Evolutionary conservation across 2,888 invertebrate species (phyloP), one percentile per base, ranked within the genome.

Genomic region (Eurois occulta): DNA sequence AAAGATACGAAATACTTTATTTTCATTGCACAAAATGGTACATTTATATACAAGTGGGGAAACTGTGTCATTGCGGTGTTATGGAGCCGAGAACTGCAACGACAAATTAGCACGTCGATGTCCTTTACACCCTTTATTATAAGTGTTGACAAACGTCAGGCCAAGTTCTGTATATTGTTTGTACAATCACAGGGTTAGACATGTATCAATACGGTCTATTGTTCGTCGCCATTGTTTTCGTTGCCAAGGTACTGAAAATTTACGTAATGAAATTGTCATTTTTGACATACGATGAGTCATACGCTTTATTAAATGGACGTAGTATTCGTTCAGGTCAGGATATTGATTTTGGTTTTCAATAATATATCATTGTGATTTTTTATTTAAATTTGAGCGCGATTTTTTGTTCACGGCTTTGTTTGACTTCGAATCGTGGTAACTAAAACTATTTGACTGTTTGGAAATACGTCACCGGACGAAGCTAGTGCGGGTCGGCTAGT

Each of bases 121-220:
- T 55, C 55, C n/a, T 55, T 55, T 55, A 55, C 55, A n/a, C 55
- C n/a, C 11, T 55, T 55, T n/a, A 55, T n/a, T 52, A 10, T 18
- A 18, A 8, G 2, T 60, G 35, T 65, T 41, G 65, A 91, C 89
- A 92, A 92, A 91, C 87, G 89, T 80, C 85, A 75, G 73, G 69
- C 68, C 73, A 75, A 77, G 13, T 66, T 75, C 48, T 85, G 77
- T 78, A 60, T 78, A 86, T 85, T 84, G 81, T 86, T 86, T 77
- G 81, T 86, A 79, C 75, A 80, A 76, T 84, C 75, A 11, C 28
- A 66, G 73, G 48, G 41, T 18, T 72, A 72, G 62, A 72, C 43
- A 83, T 82, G 80, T 84, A 86, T 55, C 86, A 87, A 90, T 90
- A 82, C 58, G n/a, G n/a, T n/a, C 80, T 80, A 90, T 90, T 90